These are phyloP conservation scores for Umimayanthus kanabou DNA, from an alignment of 92 coral and sea anemone genomes.

Conservation along the genomic window DNA sequence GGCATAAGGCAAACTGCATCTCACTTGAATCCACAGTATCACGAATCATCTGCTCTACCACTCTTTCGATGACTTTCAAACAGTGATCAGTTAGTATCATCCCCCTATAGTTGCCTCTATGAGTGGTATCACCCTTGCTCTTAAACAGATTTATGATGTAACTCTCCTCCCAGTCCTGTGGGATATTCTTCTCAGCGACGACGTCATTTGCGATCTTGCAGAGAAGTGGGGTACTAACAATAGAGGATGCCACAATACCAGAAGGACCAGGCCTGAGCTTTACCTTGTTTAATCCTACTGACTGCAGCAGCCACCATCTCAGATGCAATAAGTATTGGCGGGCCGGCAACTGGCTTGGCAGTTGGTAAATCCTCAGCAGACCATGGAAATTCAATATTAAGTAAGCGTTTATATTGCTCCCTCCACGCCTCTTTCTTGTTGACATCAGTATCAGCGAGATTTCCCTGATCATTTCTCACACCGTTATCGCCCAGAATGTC, in stretches of 20 bases:
- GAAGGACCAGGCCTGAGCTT: slow-evolving; percentile 46
- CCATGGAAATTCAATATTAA: too few relatives aligned
- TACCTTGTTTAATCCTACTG: slow-evolving; percentile 36
- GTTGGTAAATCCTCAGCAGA: too few relatives aligned
- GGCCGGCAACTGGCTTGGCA: background rate
- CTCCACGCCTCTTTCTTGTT: too few relatives aligned
- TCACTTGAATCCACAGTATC: too few relatives aligned
- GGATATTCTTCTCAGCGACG: too few relatives aligned
- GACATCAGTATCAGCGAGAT: slow-evolving; percentile 5
- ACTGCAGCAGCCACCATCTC: slow-evolving; percentile 38
- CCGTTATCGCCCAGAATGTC: slow-evolving; percentile 44
- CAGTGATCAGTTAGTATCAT: slow-evolving; percentile 20
- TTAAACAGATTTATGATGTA: slow-evolving; percentile 35
- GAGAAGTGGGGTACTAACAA: background rate
- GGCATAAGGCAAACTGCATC: too few relatives aligned
- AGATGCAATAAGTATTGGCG: slow-evolving; percentile 34
- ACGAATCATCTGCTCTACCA: background rate
- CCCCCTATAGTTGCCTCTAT: slow-evolving; percentile 34
- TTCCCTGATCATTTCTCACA: slow-evolving; percentile 3
- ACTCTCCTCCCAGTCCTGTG: slow-evolving; percentile 41
- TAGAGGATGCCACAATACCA: slow-evolving; percentile 46
- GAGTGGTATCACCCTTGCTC: slow-evolving; percentile 45
- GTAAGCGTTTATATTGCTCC: too few relatives aligned
- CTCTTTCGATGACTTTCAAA: slow-evolving; percentile 35
- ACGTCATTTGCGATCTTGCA: too few relatives aligned